These are phyloP conservation scores for Thripadectes ignobilis DNA, from an alignment of 2,797 vertebrate genomes.

Conservation along the genomic window DNA sequence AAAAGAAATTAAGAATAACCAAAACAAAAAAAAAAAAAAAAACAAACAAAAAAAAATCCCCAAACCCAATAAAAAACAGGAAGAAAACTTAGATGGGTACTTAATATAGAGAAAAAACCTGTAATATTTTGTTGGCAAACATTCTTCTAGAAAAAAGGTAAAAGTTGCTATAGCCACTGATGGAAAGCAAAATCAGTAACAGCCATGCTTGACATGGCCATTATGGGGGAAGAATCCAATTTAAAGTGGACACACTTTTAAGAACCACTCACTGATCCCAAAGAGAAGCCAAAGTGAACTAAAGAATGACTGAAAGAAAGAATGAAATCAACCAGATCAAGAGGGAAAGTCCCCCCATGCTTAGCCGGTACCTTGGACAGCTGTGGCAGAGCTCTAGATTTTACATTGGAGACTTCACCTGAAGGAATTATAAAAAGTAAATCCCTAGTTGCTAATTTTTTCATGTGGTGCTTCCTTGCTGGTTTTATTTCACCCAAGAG, in stretches of 20 bases:
- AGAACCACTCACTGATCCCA: neutral
- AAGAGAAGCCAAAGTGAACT: neutral
- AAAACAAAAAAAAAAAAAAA: neutral
- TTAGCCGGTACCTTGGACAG: neutral
- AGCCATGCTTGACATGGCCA: neutral
- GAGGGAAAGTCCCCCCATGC: neutral
- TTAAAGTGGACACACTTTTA: neutral
- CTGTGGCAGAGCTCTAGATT: neutral
- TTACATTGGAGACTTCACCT: neutral
- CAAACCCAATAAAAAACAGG: neutral
- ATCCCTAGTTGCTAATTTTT: neutral
- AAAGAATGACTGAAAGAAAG: neutral
- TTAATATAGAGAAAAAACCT: neutral
- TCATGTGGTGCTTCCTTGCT: neutral
- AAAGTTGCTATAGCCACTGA: neutral
- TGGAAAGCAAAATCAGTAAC: neutral
- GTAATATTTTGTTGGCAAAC: neutral
- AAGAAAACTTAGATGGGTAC: fast-evolving
- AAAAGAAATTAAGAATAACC: neutral
- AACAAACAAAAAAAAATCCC: too few relatives aligned
- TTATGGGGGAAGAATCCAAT: neutral
- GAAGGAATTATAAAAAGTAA: neutral
- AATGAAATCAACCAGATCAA: neutral
- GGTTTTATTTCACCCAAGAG: neutral
- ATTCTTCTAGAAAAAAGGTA: neutral